Evolutionary conservation across 2,797 vertebrate genomes (phyloP).

Genomic region (Dendrocincla fuliginosa): DNA sequence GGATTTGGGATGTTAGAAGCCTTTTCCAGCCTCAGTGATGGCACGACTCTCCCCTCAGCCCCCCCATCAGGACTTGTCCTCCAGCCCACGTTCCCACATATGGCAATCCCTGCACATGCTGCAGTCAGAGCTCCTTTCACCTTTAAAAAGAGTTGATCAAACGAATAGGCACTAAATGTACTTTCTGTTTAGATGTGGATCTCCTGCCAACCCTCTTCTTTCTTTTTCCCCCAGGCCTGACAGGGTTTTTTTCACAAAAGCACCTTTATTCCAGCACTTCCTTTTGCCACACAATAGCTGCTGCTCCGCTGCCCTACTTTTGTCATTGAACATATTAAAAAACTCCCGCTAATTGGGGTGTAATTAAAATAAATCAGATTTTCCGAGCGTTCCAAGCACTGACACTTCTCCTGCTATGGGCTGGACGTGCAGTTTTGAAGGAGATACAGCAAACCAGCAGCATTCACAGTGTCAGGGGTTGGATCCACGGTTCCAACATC

Average conservation of each 20-base stretch:
- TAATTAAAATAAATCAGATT: conserved; percentile 30
- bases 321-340: conserved; percentile 14
- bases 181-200: not conserved
- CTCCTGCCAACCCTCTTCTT: not conserved
- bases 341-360: not conserved
- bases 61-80: not conserved
- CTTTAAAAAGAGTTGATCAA: not conserved
- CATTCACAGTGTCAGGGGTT: not conserved
- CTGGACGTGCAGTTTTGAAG: not conserved
- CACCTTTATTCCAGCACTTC: not conserved
- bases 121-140: not conserved
- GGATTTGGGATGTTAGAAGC: accelerated
- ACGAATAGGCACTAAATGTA: not conserved
- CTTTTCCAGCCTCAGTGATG: accelerated
- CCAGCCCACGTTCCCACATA: not conserved
- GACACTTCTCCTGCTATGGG: not conserved
- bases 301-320: not conserved
- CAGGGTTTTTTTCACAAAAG: not conserved
- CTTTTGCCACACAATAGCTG: not conserved
- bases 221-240: not conserved
- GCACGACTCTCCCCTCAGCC: not conserved
- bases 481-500: not conserved
- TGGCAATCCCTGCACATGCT: not conserved
- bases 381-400: not conserved
- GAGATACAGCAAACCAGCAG: not conserved